Evolutionary conservation across 2,888 invertebrate genomes (phyloP), one percentile per base, ranked within the genome.

Genomic region (Acrobasis consociella): DNA sequence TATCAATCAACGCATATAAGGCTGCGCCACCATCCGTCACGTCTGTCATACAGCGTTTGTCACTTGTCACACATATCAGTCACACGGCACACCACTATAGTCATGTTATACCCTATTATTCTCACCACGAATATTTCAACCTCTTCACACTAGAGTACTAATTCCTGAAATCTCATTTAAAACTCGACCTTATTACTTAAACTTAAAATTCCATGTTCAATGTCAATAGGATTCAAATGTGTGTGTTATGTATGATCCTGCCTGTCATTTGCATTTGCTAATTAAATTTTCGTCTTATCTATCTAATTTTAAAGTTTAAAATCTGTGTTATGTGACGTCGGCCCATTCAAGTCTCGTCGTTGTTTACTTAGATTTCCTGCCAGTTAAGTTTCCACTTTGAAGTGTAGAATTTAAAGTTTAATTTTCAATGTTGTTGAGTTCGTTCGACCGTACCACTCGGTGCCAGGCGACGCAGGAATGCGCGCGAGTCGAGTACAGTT

Each of bases 391-490:
- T 69, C 56, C 49, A 69, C 75, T 69, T 69, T 80, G 72, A 68
- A 3, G 13, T 1, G 11, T 37, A 17, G 7, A 1, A 0, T 0
- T 58, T 79, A 82, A 67, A 70, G 75, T 77, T 60, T 64, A 62
- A 64, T 78, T 77, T 78, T 42, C 38, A 62, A 58, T 67, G 60
- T 53, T 42, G 49, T 17, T 61, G 60, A 49, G 31, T 38, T 71
- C 68, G 68, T 67, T 61, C 63, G 67, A 67, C 74, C 78, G 89
- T 89, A 83, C 87, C 89, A 86, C 75, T 70, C 81, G 68, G 89
- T 89, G 80, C 88, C 89, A 84, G 87, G 84, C 86, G 76, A 70
- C 78, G 78, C 74, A 74, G 77, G 82, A 80, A 83, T 82, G 86
- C 83, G 86, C 80, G 74, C 70, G 82, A 80, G 78, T 84, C 70